phyloP scores from a whole-genome alignment of 2,797 vertebrate species.

The Cyprinella venusta region DNA sequence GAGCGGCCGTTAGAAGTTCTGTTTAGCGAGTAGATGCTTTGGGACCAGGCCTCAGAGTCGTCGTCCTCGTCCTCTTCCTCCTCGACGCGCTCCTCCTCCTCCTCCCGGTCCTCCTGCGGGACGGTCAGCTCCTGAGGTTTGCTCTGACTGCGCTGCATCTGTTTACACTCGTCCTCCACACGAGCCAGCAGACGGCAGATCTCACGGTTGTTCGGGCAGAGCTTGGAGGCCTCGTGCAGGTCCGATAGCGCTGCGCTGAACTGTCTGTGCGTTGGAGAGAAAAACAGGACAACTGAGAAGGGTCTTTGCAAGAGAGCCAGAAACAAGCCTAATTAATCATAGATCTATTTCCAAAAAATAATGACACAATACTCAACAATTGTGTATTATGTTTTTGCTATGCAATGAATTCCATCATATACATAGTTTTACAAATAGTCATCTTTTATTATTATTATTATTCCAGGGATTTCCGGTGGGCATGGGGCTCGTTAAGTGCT shows the following conservation, averaged over 20 bases:
- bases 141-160: slow-evolving; percentile 88
- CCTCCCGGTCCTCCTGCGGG: slow-evolving; percentile 69
- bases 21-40: slow-evolving; percentile 74
- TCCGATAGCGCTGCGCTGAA: slow-evolving; percentile 90
- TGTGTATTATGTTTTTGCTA: not conserved
- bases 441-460: too few species aligned
- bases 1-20: slow-evolving; percentile 67
- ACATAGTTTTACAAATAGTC: too few species aligned
- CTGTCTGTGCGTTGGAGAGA: slow-evolving; percentile 79
- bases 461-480: too few species aligned
- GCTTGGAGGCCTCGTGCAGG: slow-evolving; percentile 88
- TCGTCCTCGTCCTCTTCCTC: slow-evolving; percentile 80
- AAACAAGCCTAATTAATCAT: not conserved
- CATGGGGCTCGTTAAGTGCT: too few species aligned
- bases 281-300: not conserved
- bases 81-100: slow-evolving; percentile 73
- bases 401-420: not conserved
- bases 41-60: slow-evolving; percentile 73
- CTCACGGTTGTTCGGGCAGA: slow-evolving; percentile 94
- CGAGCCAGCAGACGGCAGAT: slow-evolving; percentile 89
- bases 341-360: too few species aligned
- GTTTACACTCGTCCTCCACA: slow-evolving; percentile 95
- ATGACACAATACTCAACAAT: not conserved
- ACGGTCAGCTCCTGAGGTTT: slow-evolving; percentile 77
- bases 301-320: not conserved